A percentile compares a stretch with the other conserved stretches of the same genome.
Conservation (phyloP, 1,140 invertebrate species). For the Ips typographus region DNA sequence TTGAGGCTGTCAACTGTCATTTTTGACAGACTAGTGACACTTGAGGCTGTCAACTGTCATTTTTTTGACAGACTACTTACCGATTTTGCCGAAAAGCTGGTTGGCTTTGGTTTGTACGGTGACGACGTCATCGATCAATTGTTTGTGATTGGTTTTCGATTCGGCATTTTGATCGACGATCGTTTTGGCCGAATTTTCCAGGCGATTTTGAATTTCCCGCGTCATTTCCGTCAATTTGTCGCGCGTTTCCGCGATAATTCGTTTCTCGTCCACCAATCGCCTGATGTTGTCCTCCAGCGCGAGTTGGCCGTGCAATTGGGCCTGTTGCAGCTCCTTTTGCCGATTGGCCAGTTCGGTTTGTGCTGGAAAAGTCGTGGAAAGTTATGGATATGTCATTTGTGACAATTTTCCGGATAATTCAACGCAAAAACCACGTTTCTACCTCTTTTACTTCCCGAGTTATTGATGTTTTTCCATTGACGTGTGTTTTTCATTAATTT, state of each 20-base stretch:
- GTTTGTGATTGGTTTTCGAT: conserved; percentile 56
- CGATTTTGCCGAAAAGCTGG: conserved; percentile 60
- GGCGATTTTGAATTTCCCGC: conserved; percentile 58
- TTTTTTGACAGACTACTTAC: conserved; percentile 44
- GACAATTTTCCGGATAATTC: no score
- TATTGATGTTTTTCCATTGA: no score
- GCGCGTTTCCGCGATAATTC: conserved; percentile 62
- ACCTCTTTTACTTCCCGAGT: no score
- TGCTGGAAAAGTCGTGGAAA: conserved; percentile 39
- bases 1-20: no score
- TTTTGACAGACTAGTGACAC: not conserved
- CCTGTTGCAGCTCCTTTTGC: conserved; percentile 57
- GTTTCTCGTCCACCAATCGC: conserved; percentile 61
- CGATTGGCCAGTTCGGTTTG: conserved; percentile 58
- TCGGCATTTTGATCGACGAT: conserved; percentile 55
- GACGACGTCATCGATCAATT: conserved; percentile 60
- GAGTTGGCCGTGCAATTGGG: conserved; percentile 56
- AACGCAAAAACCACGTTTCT: no score
- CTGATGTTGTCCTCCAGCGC: conserved; percentile 60
- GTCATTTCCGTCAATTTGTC: conserved; percentile 59
- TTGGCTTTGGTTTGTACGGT: conserved; percentile 59
- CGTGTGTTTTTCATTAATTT: no score
- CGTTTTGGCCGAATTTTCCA: conserved; percentile 58
- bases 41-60: no score
- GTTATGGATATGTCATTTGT: not conserved